Evolutionary conservation across 2,888 invertebrate species (phyloP), one percentile per base, ranked within the genome.

Genomic region (Psylliodes chrysocephalus): DNA sequence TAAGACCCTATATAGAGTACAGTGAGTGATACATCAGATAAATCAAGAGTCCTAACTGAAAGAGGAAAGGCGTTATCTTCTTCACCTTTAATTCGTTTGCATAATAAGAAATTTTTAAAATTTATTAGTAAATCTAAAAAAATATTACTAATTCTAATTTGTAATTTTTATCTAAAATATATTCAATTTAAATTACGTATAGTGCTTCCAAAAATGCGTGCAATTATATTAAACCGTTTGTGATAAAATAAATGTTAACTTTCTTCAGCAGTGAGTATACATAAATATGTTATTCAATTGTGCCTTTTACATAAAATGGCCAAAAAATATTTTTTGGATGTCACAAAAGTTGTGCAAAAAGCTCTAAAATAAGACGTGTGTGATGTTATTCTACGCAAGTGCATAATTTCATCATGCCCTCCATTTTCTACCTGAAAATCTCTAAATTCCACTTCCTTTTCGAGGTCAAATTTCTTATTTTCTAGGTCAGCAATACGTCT

Each of bases 391-490:
- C 59, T 59, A 59, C 63, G 70, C 72, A 67, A 69, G 70, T 71
- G 69, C 70, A 62, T 55, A 54, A 60, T 56, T 55, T 56, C 40
- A 66, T 66, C 72, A 71, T 73, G 70, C 72, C 71, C 69, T 69
- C 69, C 70, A 70, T 64, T 71, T 59, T 77, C 79, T 89, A 97
- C 97, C 95, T 98, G 96, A 84, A 92, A 89, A 84, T 95, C 94
- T 91, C 94, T 97, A 87, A 91, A 92, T 86, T 94, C 90, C 85
- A 97, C 96, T 87, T 94, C 94, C 86, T 91, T 90, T 88, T 99
- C 98, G 88, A 96, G 91, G 89, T 99, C 98, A 89, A 95, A 98
- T 89, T 98, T 98, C 87, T 92, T 89, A 84, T 91, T 91, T 86
- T 96, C 95, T 83, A 95, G 89, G 80, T 87, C 86, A 83, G 82